A percentile compares a stretch with the other conserved stretches of the same genome.
Conservation (phyloP, 2,888 invertebrate species). For the Andrena praecox region DNA sequence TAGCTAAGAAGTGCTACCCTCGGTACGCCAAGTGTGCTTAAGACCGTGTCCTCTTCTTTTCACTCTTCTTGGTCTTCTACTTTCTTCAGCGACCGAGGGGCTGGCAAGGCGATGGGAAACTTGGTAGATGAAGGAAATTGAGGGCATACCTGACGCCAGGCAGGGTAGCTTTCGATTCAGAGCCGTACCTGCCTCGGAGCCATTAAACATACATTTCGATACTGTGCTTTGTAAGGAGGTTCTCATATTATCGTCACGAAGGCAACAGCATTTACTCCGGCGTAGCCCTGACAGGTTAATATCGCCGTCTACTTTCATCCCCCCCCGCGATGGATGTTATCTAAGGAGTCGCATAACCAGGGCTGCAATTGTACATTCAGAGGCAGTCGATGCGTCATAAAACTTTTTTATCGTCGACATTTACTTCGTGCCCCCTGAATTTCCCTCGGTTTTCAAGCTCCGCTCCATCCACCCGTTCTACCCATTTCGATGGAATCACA, state of each 20-base stretch:
- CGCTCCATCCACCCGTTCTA: background rate
- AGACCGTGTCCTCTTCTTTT: conserved; percentile 33
- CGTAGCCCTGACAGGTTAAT: conserved; percentile 1
- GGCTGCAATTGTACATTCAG: conserved; percentile 47
- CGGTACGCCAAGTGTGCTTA: conserved; percentile 40
- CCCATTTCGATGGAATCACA: conserved; percentile 6
- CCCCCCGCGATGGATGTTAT: background rate
- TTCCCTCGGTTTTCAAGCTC: conserved; percentile 13
- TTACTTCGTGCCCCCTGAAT: conserved; percentile 51
- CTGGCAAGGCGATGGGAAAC: conserved; percentile 25
- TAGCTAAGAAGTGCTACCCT: conserved; percentile 60
- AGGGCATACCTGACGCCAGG: conserved; percentile 25
- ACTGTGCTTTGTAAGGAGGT: background rate
- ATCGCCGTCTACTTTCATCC: conserved; percentile 6
- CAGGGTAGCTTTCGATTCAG: conserved; percentile 16
- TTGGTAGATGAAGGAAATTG: conserved; percentile 39
- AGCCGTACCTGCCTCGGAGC: background rate
- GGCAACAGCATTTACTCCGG: no score
- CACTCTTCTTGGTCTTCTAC: conserved; percentile 13
- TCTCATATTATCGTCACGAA: background rate
- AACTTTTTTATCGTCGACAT: conserved; percentile 62
- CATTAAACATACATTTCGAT: background rate
- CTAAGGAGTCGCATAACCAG: conserved; percentile 18
- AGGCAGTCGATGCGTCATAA: conserved; percentile 48
- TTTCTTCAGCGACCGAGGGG: conserved; percentile 27